These are phyloP conservation scores for Mastomys coucha DNA, from an alignment of 2,113 vertebrate species.

Conservation along the genomic window DNA sequence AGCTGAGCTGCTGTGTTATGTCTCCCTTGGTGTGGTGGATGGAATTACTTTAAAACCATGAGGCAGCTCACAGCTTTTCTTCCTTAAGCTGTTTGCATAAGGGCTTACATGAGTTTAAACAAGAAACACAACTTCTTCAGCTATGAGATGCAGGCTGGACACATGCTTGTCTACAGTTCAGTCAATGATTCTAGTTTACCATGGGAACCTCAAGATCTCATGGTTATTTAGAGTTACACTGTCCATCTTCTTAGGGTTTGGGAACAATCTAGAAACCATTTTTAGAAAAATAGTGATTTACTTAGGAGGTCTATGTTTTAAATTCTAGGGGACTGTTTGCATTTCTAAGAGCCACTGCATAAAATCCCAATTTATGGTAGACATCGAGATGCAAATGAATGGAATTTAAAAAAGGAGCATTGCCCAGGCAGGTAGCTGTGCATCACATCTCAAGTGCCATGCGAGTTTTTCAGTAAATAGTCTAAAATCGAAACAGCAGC, in stretches of 20 bases:
- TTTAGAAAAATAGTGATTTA: constrained; percentile 36
- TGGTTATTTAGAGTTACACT: background rate
- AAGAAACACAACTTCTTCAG: background rate
- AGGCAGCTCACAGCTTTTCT: background rate
- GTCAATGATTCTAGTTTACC: background rate
- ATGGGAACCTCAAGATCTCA: background rate
- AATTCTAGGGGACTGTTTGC: background rate
- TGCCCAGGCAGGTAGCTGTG: background rate
- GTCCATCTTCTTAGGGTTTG: background rate
- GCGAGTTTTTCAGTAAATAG: background rate
- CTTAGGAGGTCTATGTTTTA: background rate
- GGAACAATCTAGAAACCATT: background rate
- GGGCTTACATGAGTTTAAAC: background rate
- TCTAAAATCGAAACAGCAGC: constrained; percentile 2
- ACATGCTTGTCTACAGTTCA: background rate
- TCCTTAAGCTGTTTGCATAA: background rate
- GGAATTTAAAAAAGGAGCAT: background rate
- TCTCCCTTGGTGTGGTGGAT: background rate
- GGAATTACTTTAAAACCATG: background rate
- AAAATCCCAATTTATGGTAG: background rate
- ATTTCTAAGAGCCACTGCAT: background rate
- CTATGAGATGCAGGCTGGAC: background rate
- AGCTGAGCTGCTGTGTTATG: background rate
- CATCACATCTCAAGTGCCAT: background rate
- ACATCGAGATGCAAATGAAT: background rate